Conservation (phyloP, 2,113 vertebrate genomes). For the Xyrauchen texanus region DNA sequence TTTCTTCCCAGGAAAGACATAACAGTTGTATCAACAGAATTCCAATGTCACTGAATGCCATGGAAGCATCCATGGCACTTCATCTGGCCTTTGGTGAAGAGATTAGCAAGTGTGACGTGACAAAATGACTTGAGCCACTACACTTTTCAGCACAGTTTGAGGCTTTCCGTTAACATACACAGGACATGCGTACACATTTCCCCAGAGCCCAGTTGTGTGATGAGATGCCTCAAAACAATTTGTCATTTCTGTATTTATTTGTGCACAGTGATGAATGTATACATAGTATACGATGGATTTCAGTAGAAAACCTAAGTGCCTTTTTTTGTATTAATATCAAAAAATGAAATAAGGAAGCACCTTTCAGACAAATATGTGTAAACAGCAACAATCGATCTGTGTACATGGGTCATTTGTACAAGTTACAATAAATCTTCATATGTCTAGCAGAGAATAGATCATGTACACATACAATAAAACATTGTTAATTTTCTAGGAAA, state of each 20-base stretch:
- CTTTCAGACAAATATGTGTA: constrained; percentile 25
- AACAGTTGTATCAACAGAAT: constrained; percentile 61
- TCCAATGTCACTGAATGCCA: background rate
- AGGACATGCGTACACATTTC: background rate
- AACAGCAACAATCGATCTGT: background rate
- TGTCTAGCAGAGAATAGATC: constrained; percentile 39
- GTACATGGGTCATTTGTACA: constrained; percentile 11
- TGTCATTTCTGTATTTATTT: constrained; percentile 58
- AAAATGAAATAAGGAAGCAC: constrained; percentile 52
- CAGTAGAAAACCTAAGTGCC: constrained; percentile 43
- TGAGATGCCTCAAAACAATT: background rate
- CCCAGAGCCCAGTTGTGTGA: background rate
- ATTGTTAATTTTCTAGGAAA: background rate
- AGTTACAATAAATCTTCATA: constrained; percentile 18
- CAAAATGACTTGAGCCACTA: background rate
- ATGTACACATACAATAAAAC: constrained; percentile 16
- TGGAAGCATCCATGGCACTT: background rate
- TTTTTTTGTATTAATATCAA: constrained; percentile 72
- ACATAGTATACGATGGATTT: constrained; percentile 79
- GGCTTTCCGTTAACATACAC: background rate
- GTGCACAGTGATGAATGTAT: constrained; percentile 75
- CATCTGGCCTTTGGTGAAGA: constrained; percentile 4
- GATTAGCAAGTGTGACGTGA: background rate
- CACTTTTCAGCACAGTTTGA: background rate
- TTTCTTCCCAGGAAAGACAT: constrained; percentile 47